Evolutionary conservation across 1,140 invertebrate genomes (phyloP), one percentile per base, ranked within the genome.

Genomic region (Drosophila obscura): DNA sequence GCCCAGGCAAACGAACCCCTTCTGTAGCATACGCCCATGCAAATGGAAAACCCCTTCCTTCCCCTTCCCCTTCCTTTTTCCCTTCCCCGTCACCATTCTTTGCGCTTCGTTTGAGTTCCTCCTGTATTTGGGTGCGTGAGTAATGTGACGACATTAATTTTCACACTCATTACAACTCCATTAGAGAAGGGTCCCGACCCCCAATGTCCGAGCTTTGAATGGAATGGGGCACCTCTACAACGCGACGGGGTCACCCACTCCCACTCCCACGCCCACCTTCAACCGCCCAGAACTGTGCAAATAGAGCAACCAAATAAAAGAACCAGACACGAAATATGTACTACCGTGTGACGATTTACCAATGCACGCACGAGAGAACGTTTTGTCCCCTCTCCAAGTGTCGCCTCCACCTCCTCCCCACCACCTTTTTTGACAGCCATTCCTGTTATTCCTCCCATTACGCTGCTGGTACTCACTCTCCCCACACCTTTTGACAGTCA

Each of bases 71-170:
- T 57, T 41, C 51, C 28, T 8, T 7, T 6, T 1, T 3, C 35
- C 31, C 1, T 3, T 11, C 31, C 31, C 35, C 35, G 4, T 13
- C 11, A 28, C 26, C 26, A 7, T 28, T 7, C 11, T 13, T 39
- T 11, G 11, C 4, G 35, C 35, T 39, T 39, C 35, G 28, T 41
- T 46, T 16, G 39, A 43, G 45, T 71, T 57, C 53, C 46, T 66
- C 53, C 46, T 63, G 72, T 53, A 55, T 66, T 81, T 83, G 72
- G 71, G 76, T 88, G 83, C 83, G 84, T 88, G 83, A 88, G 83
- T 88, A 88, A 88, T 88, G 84, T 88, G 83, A 88, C 83, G 83
- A 89, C 83, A 88, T 88, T 83, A 88, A 83, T 88, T 88, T 88
- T 88, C 76, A 88, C 83, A 88, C 83, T 88, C 83, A 88, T 88